Conservation (phyloP, 2,888 invertebrate genomes). For the Rhagonycha fulva region DNA sequence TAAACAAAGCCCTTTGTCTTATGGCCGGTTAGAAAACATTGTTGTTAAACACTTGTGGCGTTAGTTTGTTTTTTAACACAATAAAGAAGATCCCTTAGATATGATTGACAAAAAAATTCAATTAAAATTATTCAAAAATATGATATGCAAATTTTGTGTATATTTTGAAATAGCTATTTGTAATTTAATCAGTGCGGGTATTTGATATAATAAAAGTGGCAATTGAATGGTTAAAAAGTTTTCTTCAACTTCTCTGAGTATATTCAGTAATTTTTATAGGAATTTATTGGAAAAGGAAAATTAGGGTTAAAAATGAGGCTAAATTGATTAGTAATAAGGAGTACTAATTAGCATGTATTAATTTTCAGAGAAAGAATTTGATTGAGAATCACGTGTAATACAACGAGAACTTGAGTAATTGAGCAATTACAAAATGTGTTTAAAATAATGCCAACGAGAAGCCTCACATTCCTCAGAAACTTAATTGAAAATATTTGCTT, state of each 20-base stretch:
- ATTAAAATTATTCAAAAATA: neutral
- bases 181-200: too few relatives aligned
- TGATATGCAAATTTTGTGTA: neutral
- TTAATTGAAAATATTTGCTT: slow-evolving; percentile 11
- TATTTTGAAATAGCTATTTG: neutral
- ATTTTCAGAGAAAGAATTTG: slow-evolving; percentile 7
- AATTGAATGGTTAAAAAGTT: neutral
- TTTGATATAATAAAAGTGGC: neutral
- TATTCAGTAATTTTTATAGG: neutral
- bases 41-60: neutral
- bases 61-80: neutral
- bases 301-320: neutral
- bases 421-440: slow-evolving; percentile 14
- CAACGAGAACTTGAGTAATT: slow-evolving; percentile 12
- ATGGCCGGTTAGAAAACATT: neutral
- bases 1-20: neutral
- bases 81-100: neutral
- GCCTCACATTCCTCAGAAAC: slow-evolving; percentile 11
- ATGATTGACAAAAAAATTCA: neutral
- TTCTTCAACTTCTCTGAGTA: neutral
- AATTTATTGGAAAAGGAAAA: neutral
- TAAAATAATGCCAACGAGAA: slow-evolving; percentile 7
- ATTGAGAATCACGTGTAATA: slow-evolving; percentile 13
- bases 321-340: neutral
- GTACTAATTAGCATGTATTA: neutral